These are phyloP conservation scores for Perca schrenkii DNA, from an alignment of 2,113 vertebrate genomes.

Conservation along the genomic window DNA sequence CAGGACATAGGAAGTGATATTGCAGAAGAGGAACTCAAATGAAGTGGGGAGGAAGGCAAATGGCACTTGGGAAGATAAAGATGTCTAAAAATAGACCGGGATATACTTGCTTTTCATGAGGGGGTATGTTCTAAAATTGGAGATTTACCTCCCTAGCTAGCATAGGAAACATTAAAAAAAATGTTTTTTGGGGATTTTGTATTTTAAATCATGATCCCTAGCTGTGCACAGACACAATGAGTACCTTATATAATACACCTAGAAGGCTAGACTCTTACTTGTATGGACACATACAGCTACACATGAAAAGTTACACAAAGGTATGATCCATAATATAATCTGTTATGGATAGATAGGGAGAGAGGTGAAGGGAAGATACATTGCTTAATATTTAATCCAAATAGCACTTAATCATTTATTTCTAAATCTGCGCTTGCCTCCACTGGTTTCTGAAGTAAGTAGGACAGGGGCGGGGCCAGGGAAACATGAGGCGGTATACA, in stretches of 20 bases:
- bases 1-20: neutral
- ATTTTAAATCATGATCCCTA: neutral
- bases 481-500: conserved; percentile 64
- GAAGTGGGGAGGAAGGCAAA: neutral
- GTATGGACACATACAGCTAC: neutral
- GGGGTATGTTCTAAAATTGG: neutral
- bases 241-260: neutral
- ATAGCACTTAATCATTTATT: conserved; percentile 71
- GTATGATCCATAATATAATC: neutral
- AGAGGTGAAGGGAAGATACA: conserved; percentile 8
- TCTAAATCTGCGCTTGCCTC: conserved; percentile 62
- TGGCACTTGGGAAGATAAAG: neutral
- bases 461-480: conserved; percentile 68
- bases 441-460: conserved; percentile 61
- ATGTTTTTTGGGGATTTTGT: neutral
- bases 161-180: neutral
- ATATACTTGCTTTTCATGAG: neutral
- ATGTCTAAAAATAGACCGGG: conserved; percentile 9
- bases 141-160: neutral
- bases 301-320: neutral
- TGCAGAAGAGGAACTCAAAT: neutral
- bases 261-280: neutral
- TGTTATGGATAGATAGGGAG: neutral
- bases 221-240: neutral
- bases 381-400: conserved; percentile 60